Conservation (phyloP, 2,113 vertebrate genomes). For the Bos indicus region DNA sequence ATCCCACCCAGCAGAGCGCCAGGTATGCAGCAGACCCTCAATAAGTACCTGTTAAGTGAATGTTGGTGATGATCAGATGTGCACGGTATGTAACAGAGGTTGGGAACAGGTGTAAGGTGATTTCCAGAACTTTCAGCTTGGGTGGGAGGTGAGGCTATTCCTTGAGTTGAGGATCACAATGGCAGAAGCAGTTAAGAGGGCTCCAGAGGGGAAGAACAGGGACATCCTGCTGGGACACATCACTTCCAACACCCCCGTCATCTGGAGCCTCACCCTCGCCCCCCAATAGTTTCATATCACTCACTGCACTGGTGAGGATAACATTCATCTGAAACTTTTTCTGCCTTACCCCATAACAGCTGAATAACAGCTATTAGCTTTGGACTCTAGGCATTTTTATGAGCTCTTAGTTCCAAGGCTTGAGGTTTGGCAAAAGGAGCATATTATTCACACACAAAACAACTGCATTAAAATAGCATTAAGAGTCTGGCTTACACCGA, state of each 20-base stretch:
- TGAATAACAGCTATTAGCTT: slow-evolving; percentile 80
- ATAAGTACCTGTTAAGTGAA: neutral
- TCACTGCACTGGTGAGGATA: slow-evolving; percentile 40
- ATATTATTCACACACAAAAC: slow-evolving; percentile 84
- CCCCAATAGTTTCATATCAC: neutral
- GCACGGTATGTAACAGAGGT: neutral
- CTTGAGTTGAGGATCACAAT: neutral
- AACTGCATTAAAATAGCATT: slow-evolving; percentile 84
- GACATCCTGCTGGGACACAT: rapidly evolving
- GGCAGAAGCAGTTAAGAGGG: neutral
- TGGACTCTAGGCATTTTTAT: slow-evolving; percentile 83
- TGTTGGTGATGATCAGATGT: neutral
- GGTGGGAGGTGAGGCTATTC: neutral
- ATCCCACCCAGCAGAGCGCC: neutral
- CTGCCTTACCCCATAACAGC: slow-evolving; percentile 67
- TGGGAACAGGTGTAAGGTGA: neutral
- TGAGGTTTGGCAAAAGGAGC: slow-evolving; percentile 83
- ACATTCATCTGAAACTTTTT: slow-evolving; percentile 66
- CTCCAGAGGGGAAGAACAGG: neutral
- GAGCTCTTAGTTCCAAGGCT: slow-evolving; percentile 82
- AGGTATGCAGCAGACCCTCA: neutral
- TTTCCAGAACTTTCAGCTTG: neutral
- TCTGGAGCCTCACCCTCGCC: neutral
- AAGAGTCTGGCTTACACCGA: slow-evolving; percentile 79
- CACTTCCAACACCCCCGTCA: neutral